Base-by-base conservation (phyloP, 2,888 invertebrate genomes). In the Ceramica pisi region DNA sequence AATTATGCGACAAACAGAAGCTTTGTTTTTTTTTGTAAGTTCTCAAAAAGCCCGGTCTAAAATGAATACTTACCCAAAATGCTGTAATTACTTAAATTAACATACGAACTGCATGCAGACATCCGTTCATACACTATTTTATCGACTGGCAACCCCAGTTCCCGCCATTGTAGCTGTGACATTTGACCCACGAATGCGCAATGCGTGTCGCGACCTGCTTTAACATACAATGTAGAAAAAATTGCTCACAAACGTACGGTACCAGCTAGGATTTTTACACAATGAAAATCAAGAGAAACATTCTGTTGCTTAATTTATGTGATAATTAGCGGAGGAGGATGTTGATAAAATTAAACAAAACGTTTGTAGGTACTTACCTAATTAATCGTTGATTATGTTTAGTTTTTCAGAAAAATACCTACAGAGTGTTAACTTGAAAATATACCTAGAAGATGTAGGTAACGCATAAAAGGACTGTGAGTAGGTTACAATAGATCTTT, bases 191-290 rank as follows among this genome's bases (percentile, higher is more conserved):
- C 87, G 94, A 92, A 93, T 93, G 92, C 93, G 92, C 93, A 94
- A 94, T 93, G 90, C 86, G 90, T 86, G 94, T 92, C 94, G 91
- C 91, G 95, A 94, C 95, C 94, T 74, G 31, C 65, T 88, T 86
- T 95, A 90, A 90, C 95, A 95, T 95, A 95, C 95, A 95, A 95
- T 95, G 91, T 88, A 83, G 87, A 91, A 91, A 90, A 89, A 83
- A 83, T 81, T 82, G 78, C 72, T 74, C 68, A 75, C 71, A 51
- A 67, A 69, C 66, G 68, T 66, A 83, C 38, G 65, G 68, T 66
- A 83, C 38, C n/a, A 60, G 79, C 84, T 80, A 84, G 71, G 78
- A 87, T 81, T 83, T 76, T 79, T 75, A 84, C 75, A 75, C 81
- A 81, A 83, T 78, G 56, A 71, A 71, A 71, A 72, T 75, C 60